phyloP scores from a whole-genome alignment of 1,140 invertebrate species.

The Neodiprion pinetum region DNA sequence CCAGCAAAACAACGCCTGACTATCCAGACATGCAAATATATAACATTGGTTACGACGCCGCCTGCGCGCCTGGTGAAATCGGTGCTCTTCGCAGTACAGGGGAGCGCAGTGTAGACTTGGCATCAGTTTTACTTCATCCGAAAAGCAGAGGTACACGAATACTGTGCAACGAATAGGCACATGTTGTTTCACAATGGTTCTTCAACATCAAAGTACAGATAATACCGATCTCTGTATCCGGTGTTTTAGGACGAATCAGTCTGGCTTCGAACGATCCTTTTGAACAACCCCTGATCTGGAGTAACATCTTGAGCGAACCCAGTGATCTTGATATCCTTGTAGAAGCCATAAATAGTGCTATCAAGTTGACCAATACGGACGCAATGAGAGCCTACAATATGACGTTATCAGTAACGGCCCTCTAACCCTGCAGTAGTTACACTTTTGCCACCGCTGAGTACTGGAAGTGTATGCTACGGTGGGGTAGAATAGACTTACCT shows the following conservation, averaged over 20 bases:
- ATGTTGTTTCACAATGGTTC: too few species aligned
- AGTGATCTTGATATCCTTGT: conserved; percentile 56
- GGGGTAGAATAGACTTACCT: conserved; percentile 52
- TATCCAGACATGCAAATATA: conserved; percentile 59
- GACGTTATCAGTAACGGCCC: conserved; percentile 21
- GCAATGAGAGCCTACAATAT: conserved; percentile 42
- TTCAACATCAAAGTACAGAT: too few species aligned
- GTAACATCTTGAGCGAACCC: conserved; percentile 63
- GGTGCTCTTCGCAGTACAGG: conserved; percentile 27
- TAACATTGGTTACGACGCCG: conserved; percentile 55
- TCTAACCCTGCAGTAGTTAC: conserved; percentile 38
- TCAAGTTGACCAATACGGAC: conserved; percentile 42
- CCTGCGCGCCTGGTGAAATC: conserved; percentile 46
- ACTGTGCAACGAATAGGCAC: conserved; percentile 37
- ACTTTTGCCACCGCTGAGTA: conserved; percentile 57
- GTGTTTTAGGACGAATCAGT: conserved; percentile 60
- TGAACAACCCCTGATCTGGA: conserved; percentile 66
- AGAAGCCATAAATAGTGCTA: conserved; percentile 48
- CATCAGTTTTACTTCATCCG: conserved; percentile 73
- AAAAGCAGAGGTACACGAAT: conserved; percentile 71
- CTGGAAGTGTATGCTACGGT: conserved; percentile 62
- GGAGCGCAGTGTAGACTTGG: conserved; percentile 57
- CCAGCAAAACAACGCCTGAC: conserved; percentile 63
- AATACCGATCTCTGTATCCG: too few species aligned
- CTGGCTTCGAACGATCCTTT: conserved; percentile 61